Base-by-base conservation (phyloP, 1,140 invertebrate species). In the Penaeus indicus region DNA sequence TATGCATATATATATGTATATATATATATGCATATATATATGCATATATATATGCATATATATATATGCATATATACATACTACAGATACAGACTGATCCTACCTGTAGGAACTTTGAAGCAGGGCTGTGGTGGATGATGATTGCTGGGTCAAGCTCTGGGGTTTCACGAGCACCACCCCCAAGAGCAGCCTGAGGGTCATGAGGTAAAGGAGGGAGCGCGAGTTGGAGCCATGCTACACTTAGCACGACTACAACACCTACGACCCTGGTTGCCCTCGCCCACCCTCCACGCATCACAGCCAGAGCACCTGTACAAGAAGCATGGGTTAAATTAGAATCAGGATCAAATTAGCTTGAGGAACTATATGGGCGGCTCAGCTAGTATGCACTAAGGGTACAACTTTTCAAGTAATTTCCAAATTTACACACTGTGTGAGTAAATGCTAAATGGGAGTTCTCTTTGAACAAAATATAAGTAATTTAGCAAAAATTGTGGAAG, bases 191-290 rank as follows among this genome's bases (percentile, higher is more conserved):
- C 64, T 84, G 90, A 61, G 90, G 90, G 19, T 91, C 90, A 75
- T 90, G 90, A 25, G 90, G 90, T 61, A 91, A 77, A 21, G 90
- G 88, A 84, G 90, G 88, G 60, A 90, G 84, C 72, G 90, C 87
- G 63, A 91, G 86, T 54, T 91, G 90, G 13, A 90, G 82, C 90
- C 89, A 90, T 32, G 90, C 91, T 85, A 88, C 91, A 88, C 89
- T 90, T 67, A 91, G 85, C 85, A 91, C 27, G 21, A 91, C 88
- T 67, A 91, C 86, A 61, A 91, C 90, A 22, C 89, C 89, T 38
- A 89, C 67, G 60, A 91, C 86, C 69, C 90, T 78, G 62, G 90
- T 79, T 77, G 83, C 89, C 25, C 90, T 89, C 38, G 83, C 83
- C 89, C 89, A 89, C 77, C 89, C 88, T 69, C 86, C 86, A 78